Conservation (phyloP, 2,113 vertebrate genomes). For the Sarotherodon lohbergeri region DNA sequence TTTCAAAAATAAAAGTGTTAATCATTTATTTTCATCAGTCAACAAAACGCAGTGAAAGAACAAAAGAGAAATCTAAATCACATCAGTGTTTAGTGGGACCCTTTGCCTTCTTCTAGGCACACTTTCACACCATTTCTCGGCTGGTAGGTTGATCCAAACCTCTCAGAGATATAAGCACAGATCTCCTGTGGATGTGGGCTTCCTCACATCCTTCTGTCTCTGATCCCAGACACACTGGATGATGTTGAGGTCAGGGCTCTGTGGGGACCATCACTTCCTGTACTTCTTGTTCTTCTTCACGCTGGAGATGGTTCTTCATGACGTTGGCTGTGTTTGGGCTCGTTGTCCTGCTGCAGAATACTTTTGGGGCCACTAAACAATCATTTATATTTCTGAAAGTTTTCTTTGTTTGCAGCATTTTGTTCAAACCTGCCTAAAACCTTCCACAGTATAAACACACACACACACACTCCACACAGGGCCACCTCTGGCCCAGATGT, state of each 20-base stretch:
- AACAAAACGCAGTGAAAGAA: neutral
- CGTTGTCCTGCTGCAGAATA: too few relatives aligned
- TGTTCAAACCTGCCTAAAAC: too few relatives aligned
- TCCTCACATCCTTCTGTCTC: neutral
- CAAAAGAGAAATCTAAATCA: neutral
- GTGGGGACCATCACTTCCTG: too few relatives aligned
- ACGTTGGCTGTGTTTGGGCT: too few relatives aligned
- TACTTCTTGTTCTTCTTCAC: too few relatives aligned
- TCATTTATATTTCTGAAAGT: too few relatives aligned
- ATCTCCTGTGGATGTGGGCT: neutral
- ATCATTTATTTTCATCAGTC: neutral
- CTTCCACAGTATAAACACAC: too few relatives aligned
- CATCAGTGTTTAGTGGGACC: neutral
- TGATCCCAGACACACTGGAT: neutral
- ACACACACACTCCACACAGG: neutral
- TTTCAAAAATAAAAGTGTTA: neutral
- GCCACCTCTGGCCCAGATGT: neutral
- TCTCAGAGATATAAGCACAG: neutral
- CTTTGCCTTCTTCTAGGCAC: neutral
- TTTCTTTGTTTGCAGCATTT: too few relatives aligned
- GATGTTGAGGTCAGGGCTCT: too few relatives aligned
- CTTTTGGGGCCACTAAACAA: too few relatives aligned
- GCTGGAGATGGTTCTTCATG: too few relatives aligned
- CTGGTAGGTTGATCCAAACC: neutral
- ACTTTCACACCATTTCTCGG: rapidly evolving